Base-by-base conservation (phyloP, 1,140 invertebrate species). In the Diorhabda carinulata region DNA sequence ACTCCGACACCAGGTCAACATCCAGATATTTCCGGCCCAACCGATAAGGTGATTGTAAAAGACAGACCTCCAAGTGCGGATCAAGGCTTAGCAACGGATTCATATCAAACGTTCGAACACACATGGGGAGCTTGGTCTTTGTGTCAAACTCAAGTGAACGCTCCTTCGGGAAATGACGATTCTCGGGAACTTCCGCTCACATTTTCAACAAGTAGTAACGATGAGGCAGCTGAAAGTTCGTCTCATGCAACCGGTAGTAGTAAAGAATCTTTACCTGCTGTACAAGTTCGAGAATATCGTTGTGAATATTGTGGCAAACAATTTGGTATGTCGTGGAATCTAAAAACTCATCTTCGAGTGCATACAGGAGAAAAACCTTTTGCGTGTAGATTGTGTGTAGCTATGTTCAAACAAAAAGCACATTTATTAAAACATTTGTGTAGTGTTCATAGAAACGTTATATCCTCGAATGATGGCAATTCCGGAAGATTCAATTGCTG, bases 321-420 rank as follows among this genome's bases (percentile, higher is more conserved):
- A 79, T 94, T 94, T 77, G 92, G 91, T 47, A 93, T 93, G 91
- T 92, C 91, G 2, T 93, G 92, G 92, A 94, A 94, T 83, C 84
- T 93, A 72, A 93, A 94, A 80, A 93, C 92, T 59, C 92, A 94
- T 82, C 82, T 93, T 47, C 85, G 92, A 78, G 91, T 94, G 9
- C 92, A 94, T 78, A 94, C 92, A 0, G 92, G 92, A 60, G 92
- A 94, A 74, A 95, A 93, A 78, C 92, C 92, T 4, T 94, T 93
- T 76, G 92, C 91, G 57, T 95, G 92, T 85, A 85, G 91, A 72
- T 85, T 94, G 2, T 95, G 92, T 78, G 91, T 93, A 9, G 91
- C 92, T 43, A 93, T 93, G 91, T 94, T 94, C 80, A 93, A 93
- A 79, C 92, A 94, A 73, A 94, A 94, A 80, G 92, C 92, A 3